Evolutionary conservation across 2,888 invertebrate genomes (phyloP), one percentile per base, ranked within the genome.

Genomic region (Vesta saturnalis): DNA sequence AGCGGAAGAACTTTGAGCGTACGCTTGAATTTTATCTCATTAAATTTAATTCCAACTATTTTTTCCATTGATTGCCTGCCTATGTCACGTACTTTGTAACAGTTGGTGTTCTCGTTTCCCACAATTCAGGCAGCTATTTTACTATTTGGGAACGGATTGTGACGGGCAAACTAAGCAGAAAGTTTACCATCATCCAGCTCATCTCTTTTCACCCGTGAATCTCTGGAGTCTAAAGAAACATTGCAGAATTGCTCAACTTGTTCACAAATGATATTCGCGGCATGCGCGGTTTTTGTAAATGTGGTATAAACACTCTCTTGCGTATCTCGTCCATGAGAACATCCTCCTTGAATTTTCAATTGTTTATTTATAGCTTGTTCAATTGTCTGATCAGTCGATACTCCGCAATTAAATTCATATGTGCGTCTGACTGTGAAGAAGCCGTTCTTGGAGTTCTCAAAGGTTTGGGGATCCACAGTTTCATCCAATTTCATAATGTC

Each of bases 11-110:
- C 77, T 60, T 74, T 78, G 67, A 78, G 76, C 23, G 59, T 23
- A 69, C 78, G 76, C 74, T 77, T 76, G 49, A 77, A 78, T 56
- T 74, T 77, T 73, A 78, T 75, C 46, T 76, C 69, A 59, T 71
- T 58, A 63, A 71, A n/a, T n/a, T n/a, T n/a, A n/a, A n/a, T n/a
- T n/a, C n/a, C n/a, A n/a, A n/a, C n/a, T n/a, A n/a, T n/a, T 55
- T 72, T 72, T 18, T 4, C n/a, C 70, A 73, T 73, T 47, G 69
- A 72, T 54, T 75, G 21, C 55, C 71, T 54, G 60, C 73, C 69
- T 43, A 74, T 70, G 66, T 70, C 65, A 52, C 73, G 18, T 15
- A 73, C 73, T 69, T 47, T 65, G 65, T 73, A 57, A 63, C 72
- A 76, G 47, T 76, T 77, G 59, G 76, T 76, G 64, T 73, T 62